Base-by-base conservation (phyloP, 23 tunicate genomes). In the Corella eumyota region DNA sequence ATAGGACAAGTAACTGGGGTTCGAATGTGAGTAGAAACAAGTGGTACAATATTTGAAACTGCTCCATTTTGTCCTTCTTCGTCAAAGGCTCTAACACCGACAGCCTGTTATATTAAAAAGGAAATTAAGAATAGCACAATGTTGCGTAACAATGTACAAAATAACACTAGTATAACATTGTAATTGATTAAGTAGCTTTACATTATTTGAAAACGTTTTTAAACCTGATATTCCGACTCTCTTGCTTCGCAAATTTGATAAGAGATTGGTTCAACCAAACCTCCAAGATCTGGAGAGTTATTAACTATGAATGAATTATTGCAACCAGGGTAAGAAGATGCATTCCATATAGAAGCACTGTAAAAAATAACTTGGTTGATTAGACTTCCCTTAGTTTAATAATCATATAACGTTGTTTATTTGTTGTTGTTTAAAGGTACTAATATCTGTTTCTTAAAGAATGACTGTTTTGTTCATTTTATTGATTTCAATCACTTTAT, bases 241-340 rank as follows among this genome's bases (percentile, higher is more conserved):
- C 94, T 38, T 32, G 78, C 94, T 29, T 69, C 15, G 36, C 94
- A 84, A 22, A 84, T 22, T 33, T 70, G 94, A 2, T 5, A 13
- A 20, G 37, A 56, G 19, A 84, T 56, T 22, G 64, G 63, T n/a
- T 29, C 25, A 2, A 60, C 55, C 0, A 72, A 54, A 22, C 46
- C 6, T 9, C 56, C 45, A 15, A 84, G 50, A 1, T 75, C 37
- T 24, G 55, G 45, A 27, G 58, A 51, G 19, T 69, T 61, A 1
- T 75, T 63, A 2, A 75, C 73, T 22, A 75, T 61, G 20, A 84
- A 68, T 11, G 83, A 64, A 50, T 84, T 84, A 46, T 55, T 63
- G 60, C 94, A 84, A 13, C 56, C 73, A 0, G 94, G 94, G 0
- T 36, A 30, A 19, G 75, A 70, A 2, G 70, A 64, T 2, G 49